Base-by-base conservation (phyloP, 1,140 invertebrate genomes). In the Lepidurus arcticus region DNA sequence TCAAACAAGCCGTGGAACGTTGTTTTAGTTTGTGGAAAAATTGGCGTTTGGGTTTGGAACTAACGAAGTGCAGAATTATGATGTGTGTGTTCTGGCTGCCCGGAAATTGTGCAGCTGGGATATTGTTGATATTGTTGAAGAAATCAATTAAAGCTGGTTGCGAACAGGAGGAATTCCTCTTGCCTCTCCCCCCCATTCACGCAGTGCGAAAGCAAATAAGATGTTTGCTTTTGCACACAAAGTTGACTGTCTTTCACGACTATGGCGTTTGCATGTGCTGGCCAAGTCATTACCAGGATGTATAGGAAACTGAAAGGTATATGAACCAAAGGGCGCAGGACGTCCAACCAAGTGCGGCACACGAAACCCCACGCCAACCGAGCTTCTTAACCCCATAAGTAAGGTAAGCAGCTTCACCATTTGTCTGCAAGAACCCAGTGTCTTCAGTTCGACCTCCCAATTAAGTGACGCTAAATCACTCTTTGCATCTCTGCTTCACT, bases 331-430 rank as follows among this genome's bases (percentile, higher is more conserved):
- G 9, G 21, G 53, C 53, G 53, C 53, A 65, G 53, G 53, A 65
- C 53, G 21, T 65, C 53, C 16, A n/a, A 13, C 16, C 53, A 65
- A 65, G 53, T 65, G 53, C 21, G 13, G 53, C 53, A 65, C 16
- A 65, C 53, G n/a, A 13, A 65, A 16, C 53, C 53, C 13, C 47
- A 65, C 47, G 47, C 21, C 47, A 65, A 65, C 47, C n/a, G 53
- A 7, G 53, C 53, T 65, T 65, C 53, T 65, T 65, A 65, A 65
- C n/a, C 53, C 53, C 53, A 65, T 65, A 65, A 65, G 13, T 65
- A 65, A 65, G 53, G 53, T 65, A 65, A 65, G 53, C 53, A 65
- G 21, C 53, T 21, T 16, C 53, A 16, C 53, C 53, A 65, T 65
- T 65, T 65, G 53, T 65, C 53, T 65, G 53, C 21, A 65, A 13